Conservation (phyloP, 2,113 vertebrate species). For the Arizona elegans region DNA sequence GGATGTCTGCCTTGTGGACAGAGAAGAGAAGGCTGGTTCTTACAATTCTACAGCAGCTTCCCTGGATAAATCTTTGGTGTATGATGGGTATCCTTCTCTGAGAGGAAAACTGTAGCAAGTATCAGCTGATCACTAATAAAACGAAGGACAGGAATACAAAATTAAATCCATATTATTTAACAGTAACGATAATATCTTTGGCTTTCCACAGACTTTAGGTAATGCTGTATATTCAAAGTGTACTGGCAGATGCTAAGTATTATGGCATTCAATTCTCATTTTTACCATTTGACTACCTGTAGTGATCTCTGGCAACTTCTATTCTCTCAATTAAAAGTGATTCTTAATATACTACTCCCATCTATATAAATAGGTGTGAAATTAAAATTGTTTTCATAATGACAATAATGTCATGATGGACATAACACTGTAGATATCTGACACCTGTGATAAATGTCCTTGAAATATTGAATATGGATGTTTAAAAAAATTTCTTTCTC, state of each 20-base stretch:
- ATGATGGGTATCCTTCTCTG: slow-evolving; percentile 33
- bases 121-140: slow-evolving; percentile 31
- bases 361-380: neutral
- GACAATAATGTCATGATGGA: neutral
- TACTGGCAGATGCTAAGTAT: neutral
- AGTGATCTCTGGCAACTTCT: slow-evolving; percentile 70
- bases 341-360: neutral
- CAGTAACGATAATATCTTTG: neutral
- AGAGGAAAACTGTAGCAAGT: slow-evolving; percentile 4
- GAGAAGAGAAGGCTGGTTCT: slow-evolving; percentile 54
- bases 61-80: slow-evolving; percentile 69
- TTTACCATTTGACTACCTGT: slow-evolving; percentile 76
- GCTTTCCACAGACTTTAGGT: slow-evolving; percentile 13
- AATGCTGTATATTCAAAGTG: neutral
- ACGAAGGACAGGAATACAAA: slow-evolving; percentile 18
- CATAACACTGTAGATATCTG: neutral
- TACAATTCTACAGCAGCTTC: slow-evolving; percentile 51
- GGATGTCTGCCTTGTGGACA: slow-evolving; percentile 73
- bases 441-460: neutral
- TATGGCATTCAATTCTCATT: slow-evolving; percentile 53
- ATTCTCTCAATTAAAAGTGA: slow-evolving; percentile 59
- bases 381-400: neutral
- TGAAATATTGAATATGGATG: neutral
- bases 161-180: slow-evolving; percentile 18
- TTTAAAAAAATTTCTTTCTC: neutral